phyloP scores from a whole-genome alignment of 2,113 vertebrate species.

The Aptenodytes forsteri region DNA sequence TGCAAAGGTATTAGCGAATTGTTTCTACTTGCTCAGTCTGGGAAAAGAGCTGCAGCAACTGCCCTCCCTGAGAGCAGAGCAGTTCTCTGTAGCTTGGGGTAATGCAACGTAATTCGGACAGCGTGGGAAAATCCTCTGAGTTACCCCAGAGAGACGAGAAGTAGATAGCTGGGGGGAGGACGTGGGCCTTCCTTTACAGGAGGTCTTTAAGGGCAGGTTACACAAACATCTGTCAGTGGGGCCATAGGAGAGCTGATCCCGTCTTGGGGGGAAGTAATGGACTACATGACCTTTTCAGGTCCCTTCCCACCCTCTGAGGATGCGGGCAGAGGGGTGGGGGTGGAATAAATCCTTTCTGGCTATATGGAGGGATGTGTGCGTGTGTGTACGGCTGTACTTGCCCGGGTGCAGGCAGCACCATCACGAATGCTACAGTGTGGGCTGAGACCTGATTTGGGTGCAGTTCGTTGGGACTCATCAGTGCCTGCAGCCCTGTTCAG shows the following conservation, averaged over 20 bases:
- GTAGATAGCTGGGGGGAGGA: slow-evolving; percentile 17
- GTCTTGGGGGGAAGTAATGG: background rate
- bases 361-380: no score
- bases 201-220: slow-evolving; percentile 56
- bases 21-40: background rate
- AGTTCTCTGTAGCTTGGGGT: background rate
- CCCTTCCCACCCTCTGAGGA: slow-evolving; percentile 30
- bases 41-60: background rate
- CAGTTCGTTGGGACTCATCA: background rate
- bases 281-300: background rate
- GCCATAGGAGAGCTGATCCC: slow-evolving; percentile 14
- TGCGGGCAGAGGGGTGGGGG: background rate
- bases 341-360: background rate
- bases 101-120: background rate
- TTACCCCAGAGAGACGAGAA: slow-evolving; percentile 8
- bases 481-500: background rate
- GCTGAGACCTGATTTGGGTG: background rate
- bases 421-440: fast-evolving
- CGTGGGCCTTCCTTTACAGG: background rate
- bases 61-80: background rate
- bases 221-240: slow-evolving; percentile 43
- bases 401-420: background rate
- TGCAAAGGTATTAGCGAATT: background rate
- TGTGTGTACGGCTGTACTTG: background rate
- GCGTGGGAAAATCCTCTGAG: slow-evolving; percentile 43